Conservation (phyloP, 2,113 vertebrate species). For the Sylvilagus bachmani region DNA sequence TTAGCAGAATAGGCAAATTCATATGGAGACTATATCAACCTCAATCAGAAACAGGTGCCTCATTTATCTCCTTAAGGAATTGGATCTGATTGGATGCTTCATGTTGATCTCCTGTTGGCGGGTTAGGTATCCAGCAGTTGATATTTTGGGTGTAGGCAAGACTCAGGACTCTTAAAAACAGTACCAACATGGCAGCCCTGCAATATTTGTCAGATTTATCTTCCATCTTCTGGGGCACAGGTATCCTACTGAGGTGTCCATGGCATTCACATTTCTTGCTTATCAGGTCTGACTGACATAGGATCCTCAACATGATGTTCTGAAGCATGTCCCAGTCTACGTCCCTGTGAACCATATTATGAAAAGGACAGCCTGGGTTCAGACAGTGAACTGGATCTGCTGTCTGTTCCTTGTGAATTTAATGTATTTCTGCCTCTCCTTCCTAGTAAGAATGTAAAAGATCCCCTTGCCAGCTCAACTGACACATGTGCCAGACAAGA, state of each 20-base stretch:
- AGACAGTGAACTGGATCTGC: too few relatives aligned
- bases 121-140: too few relatives aligned
- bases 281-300: background rate
- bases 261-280: background rate
- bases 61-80: background rate
- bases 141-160: too few relatives aligned
- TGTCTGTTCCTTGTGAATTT: background rate
- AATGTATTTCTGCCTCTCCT: background rate
- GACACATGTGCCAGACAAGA: too few relatives aligned
- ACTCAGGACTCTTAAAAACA: background rate
- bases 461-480: too few relatives aligned
- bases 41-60: background rate
- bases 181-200: background rate
- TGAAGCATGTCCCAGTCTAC: background rate
- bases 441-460: background rate
- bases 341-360: background rate
- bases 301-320: background rate
- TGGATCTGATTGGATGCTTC: background rate
- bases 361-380: background rate
- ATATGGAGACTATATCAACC: background rate
- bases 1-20: background rate
- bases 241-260: background rate
- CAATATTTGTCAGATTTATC: background rate
- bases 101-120: background rate
- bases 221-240: background rate